Conservation (phyloP, 1,140 invertebrate species). For the Apis dorsata region DNA sequence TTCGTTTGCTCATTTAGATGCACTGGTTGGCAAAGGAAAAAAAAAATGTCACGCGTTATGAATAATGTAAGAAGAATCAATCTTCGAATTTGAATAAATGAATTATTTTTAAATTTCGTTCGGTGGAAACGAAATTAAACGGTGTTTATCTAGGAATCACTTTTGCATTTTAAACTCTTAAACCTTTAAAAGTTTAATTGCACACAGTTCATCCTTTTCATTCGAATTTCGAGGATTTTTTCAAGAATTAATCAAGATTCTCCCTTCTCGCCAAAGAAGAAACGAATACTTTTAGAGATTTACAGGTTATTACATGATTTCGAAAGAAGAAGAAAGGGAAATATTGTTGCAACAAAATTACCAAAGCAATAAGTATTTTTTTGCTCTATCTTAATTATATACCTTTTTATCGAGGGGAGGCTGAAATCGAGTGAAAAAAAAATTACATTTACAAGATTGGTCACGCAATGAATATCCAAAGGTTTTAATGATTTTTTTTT, state of each 20-base stretch:
- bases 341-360: background rate
- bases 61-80: background rate
- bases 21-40: too few relatives aligned
- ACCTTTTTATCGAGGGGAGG: background rate
- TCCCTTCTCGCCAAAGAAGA: background rate
- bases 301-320: background rate
- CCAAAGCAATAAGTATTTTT: background rate
- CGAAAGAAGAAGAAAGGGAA: background rate
- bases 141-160: background rate
- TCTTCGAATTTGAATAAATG: background rate
- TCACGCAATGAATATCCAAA: constrained; percentile 28
- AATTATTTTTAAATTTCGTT: background rate
- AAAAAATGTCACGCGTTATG: too few relatives aligned
- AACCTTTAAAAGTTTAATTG: constrained; percentile 6
- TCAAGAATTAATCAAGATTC: too few relatives aligned
- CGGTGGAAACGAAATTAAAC: background rate
- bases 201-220: too few relatives aligned
- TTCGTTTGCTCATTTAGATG: too few relatives aligned
- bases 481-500: constrained; percentile 33
- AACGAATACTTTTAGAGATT: background rate
- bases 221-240: too few relatives aligned
- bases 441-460: too few relatives aligned
- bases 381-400: background rate
- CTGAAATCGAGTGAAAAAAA: background rate
- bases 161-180: background rate